These are phyloP conservation scores for Stenchaetothrips biformis DNA, from an alignment of 2,888 invertebrate species.

Conservation along the genomic window DNA sequence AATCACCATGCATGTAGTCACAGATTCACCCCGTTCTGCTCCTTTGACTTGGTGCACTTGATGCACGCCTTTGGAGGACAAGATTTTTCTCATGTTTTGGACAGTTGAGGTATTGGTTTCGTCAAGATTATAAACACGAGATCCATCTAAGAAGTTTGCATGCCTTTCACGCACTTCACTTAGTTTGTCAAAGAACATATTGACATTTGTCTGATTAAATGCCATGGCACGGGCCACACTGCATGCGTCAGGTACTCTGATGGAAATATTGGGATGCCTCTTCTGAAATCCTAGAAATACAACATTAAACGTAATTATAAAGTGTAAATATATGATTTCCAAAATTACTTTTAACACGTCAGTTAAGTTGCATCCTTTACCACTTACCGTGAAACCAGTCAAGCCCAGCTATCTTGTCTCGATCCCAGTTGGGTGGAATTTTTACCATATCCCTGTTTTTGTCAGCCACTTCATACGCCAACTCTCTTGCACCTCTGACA, in stretches of 20 bases:
- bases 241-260: constrained; percentile 34
- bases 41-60: constrained; percentile 45
- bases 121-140: constrained; percentile 44
- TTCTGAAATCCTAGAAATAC: constrained; percentile 33
- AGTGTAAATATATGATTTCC: no score
- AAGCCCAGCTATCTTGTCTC: no score
- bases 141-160: constrained; percentile 24
- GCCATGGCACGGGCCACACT: constrained; percentile 33
- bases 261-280: constrained; percentile 31
- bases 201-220: constrained; percentile 33
- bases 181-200: constrained; percentile 30
- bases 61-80: constrained; percentile 43
- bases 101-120: constrained; percentile 46
- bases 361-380: no score
- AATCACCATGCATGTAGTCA: constrained; percentile 42
- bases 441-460: no score
- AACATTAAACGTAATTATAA: no score
- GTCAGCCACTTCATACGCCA: no score
- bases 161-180: constrained; percentile 33
- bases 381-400: no score
- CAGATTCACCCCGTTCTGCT: constrained; percentile 43
- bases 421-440: no score
- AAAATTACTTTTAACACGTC: no score
- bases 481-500: no score
- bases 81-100: constrained; percentile 42